phyloP scores from a whole-genome alignment of 2,113 vertebrate genomes.

The Camelus dromedarius region DNA sequence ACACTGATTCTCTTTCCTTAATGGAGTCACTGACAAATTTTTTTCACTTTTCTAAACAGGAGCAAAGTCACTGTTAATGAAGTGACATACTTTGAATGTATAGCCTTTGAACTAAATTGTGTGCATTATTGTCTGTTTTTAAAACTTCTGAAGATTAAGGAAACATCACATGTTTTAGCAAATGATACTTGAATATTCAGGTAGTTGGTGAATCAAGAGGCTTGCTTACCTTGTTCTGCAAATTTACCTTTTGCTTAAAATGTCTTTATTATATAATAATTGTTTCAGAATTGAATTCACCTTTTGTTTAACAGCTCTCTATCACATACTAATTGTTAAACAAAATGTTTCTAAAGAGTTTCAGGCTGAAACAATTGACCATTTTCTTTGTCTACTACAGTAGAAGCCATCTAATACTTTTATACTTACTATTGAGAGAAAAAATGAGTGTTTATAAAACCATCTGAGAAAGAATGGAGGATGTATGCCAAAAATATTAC shows the following conservation, averaged over 20 bases:
- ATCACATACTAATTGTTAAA: slow-evolving; percentile 30
- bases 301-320: slow-evolving; percentile 42
- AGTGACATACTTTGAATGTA: not conserved
- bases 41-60: not conserved
- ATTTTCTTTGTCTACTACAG: slow-evolving; percentile 23
- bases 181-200: slow-evolving; percentile 22
- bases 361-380: not conserved
- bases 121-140: not conserved
- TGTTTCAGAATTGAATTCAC: slow-evolving; percentile 26
- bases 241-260: slow-evolving; percentile 51
- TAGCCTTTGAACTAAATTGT: not conserved
- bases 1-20: not conserved
- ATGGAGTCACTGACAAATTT: not conserved
- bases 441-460: not conserved
- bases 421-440: not conserved
- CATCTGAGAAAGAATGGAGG: not conserved
- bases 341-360: slow-evolving; percentile 25
- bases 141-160: slow-evolving; percentile 8
- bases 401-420: not conserved
- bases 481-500: not conserved
- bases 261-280: not conserved
- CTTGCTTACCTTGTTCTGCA: slow-evolving; percentile 22
- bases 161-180: not conserved
- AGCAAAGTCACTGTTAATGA: not conserved
- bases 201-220: not conserved